These are phyloP conservation scores for Luehdorfia chinensis DNA, from an alignment of 1,140 invertebrate genomes.

Conservation along the genomic window DNA sequence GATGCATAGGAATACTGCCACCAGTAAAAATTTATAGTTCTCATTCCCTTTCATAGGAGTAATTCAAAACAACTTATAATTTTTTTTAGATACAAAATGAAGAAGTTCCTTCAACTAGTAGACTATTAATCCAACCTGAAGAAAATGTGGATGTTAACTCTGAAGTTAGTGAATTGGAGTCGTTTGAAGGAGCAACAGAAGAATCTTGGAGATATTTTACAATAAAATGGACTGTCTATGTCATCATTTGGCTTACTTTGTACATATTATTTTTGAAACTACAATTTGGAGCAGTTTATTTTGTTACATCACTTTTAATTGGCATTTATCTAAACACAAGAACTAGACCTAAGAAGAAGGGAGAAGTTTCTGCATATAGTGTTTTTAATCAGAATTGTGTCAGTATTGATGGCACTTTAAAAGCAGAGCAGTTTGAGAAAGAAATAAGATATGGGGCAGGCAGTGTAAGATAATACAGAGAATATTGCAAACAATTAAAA, in stretches of 20 bases:
- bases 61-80: too few species aligned
- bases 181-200: slow-evolving; percentile 36
- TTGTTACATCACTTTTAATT: slow-evolving; percentile 87
- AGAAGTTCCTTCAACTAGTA: slow-evolving; percentile 22
- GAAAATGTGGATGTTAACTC: slow-evolving; percentile 31
- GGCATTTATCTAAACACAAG: slow-evolving; percentile 92
- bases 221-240: slow-evolving; percentile 50
- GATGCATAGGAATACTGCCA: too few species aligned
- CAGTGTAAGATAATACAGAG: slow-evolving; percentile 40
- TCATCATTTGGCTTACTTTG: slow-evolving; percentile 54
- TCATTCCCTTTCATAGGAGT: too few species aligned
- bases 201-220: slow-evolving; percentile 55
- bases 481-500: neutral
- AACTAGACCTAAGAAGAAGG: slow-evolving; percentile 81
- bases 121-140: slow-evolving; percentile 25
- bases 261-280: slow-evolving; percentile 79
- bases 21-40: too few species aligned
- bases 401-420: slow-evolving; percentile 94
- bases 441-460: slow-evolving; percentile 85
- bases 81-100: slow-evolving; percentile 46
- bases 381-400: slow-evolving; percentile 98
- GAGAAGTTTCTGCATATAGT: slow-evolving; percentile 96
- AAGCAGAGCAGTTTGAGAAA: slow-evolving; percentile 95
- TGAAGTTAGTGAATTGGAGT: slow-evolving; percentile 51
- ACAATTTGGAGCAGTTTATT: slow-evolving; percentile 94